phyloP scores from a whole-genome alignment of 2,113 vertebrate genomes.

The Pollachius pollachius region DNA sequence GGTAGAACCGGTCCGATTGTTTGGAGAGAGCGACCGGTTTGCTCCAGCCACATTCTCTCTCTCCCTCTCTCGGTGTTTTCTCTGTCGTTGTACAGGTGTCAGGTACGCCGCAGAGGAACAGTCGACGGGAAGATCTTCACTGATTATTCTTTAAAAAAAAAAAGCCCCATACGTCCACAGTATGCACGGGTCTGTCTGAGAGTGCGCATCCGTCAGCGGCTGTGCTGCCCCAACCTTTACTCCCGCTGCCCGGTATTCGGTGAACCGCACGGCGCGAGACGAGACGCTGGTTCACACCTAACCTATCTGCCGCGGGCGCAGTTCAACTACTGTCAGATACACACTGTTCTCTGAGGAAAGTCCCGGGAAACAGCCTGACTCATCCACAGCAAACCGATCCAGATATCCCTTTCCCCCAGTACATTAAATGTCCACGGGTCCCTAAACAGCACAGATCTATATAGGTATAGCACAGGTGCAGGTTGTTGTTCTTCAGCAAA shows the following conservation, averaged over 20 bases:
- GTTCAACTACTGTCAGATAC: conserved; percentile 13
- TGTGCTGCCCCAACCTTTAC: conserved; percentile 16
- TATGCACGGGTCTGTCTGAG: conserved; percentile 14
- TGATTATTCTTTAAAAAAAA: conserved; percentile 23
- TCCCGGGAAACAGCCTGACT: conserved; percentile 38
- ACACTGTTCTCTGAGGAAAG: conserved; percentile 33
- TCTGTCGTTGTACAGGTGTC: conserved; percentile 3
- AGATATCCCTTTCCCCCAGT: conserved; percentile 15
- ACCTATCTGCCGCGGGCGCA: neutral
- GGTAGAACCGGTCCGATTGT: conserved; percentile 53
- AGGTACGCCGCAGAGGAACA: conserved; percentile 19
- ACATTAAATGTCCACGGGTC: too few species aligned
- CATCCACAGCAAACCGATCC: conserved; percentile 26
- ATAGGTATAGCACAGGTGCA: too few species aligned
- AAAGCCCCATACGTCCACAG: conserved; percentile 10
- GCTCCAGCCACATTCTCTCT: conserved; percentile 57
- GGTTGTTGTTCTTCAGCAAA: too few species aligned
- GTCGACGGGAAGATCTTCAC: neutral
- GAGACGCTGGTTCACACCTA: too few species aligned
- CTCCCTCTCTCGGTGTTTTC: conserved; percentile 8
- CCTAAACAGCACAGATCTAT: too few species aligned
- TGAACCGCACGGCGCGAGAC: too few species aligned
- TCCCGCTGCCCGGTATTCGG: neutral
- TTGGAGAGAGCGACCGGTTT: conserved; percentile 44
- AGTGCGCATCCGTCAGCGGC: conserved; percentile 34